Base-by-base conservation (phyloP, 37 sponge, comb jelly and placozoan genomes). In the Cladorhizidae sp. region DNA sequence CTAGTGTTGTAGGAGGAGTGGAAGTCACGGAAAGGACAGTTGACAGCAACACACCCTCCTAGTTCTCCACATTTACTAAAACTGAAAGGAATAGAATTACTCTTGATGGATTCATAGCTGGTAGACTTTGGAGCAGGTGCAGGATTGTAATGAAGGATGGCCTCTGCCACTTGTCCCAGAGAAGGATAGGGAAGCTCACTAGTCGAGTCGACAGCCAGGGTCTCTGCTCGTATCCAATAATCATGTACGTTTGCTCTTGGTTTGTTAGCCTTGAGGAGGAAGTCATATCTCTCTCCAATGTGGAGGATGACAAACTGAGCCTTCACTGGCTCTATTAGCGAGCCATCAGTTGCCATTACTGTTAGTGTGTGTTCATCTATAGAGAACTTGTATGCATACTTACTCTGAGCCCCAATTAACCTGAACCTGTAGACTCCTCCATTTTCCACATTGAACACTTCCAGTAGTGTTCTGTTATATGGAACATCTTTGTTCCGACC, bases 231-330 rank as follows among this genome's bases (percentile, higher is more conserved):
- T 0, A 93, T 85, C 76, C 81, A 77, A 64, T 82, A 93, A 56
- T 82, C 50, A 2, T 76, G 21, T 28, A 33, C 26, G 26, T 70
- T 57, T 21, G 41, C 1, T n/a, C 70, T 38, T n/a, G 84, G 42
- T 55, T 81, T 39, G 12, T 85, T 75, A 12, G 87, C 76, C 43
- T 56, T 83, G 8, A 95, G 23, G 12, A 91, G 33, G 20, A 95
- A 57, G 63, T 95, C 96, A 57, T 89, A 95, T 25, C 96, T 64
- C 59, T 95, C 96, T 43, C 93, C 96, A 33, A 81, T 77, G 64
- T 89, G 79, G 20, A 95, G 45, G 18, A 87, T 89, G 56, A 95
- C 32, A 45, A 79, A 93, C 52, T 87, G 83, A 18, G 89, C 86
- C 25, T 81, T 73, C 36, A 73, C 63, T 62, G 85, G 81, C 70